Evolutionary conservation across 2,113 vertebrate species (phyloP), one percentile per base, ranked within the genome.

Genomic region (Puma concolor): DNA sequence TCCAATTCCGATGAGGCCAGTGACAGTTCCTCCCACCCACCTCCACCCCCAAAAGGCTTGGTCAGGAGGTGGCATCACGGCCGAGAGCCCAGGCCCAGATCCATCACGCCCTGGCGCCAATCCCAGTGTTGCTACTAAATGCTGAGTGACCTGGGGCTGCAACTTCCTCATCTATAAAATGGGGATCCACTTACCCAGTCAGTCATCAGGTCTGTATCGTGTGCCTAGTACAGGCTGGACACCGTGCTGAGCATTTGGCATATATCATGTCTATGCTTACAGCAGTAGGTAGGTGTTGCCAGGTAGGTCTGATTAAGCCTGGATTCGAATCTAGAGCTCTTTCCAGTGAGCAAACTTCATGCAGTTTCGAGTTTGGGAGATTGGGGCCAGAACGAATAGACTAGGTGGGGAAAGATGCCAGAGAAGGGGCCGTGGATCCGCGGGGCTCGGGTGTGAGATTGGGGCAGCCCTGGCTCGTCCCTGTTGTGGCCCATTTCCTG

Each of bases 31-130:
- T 63, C 25, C 60, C n/a, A n/a, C 85, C 90, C 23, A 23, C 31
- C 44, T 64, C 38, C 12, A 23, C 23, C 76, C 76, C 76, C 4
- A 0, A 64, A 67, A 76, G 38, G 36, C 63, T 74, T 27, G 63
- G 13, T 84, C 63, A 41, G 82, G 63, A 91, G 74, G 80, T 67
- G 74, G 76, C 27, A 7, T 31, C 27, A 83, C 69, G 92, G 63
- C 96, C 67, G 48, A 44, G 91, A 88, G 50, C 74, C 72, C 93
- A 64, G 88, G 41, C 57, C 38, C 23, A 52, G 80, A 72, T 83
- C 85, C 76, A 72, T 79, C 5, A 0, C 81, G 81, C 29, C 54
- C 29, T 91, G 93, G 81, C 50, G 0, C 19, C 27, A 2, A 13
- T 44, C 85, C 88, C 36, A 41, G 82, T 4, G 17, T 60, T 52